phyloP scores from a whole-genome alignment of 2,888 invertebrate species.

The Lepas anatifera region DNA sequence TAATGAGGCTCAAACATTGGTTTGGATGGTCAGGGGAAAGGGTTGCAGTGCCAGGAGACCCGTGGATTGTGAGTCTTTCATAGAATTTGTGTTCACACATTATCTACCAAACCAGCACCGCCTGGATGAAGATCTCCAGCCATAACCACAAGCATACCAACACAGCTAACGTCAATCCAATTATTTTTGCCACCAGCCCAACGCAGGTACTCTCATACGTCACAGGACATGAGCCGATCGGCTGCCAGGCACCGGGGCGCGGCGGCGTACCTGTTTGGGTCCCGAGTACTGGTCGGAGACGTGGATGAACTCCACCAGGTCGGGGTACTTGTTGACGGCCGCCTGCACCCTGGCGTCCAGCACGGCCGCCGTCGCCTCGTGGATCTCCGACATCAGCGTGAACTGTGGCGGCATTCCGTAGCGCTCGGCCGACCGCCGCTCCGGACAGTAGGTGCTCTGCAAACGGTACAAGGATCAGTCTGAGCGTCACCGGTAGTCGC shows the following conservation, averaged over 20 bases:
- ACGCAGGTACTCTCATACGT: too few relatives aligned
- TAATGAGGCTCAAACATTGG: too few relatives aligned
- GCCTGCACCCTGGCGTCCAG: constrained; percentile 67
- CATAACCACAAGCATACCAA: too few relatives aligned
- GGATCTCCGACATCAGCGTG: constrained; percentile 74
- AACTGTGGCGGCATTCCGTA: constrained; percentile 57
- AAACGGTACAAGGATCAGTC: neutral
- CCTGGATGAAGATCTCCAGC: too few relatives aligned
- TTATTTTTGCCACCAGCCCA: too few relatives aligned
- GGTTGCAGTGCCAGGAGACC: too few relatives aligned
- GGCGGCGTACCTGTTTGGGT: constrained; percentile 44
- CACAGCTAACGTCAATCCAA: too few relatives aligned
- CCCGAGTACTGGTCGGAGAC: constrained; percentile 94
- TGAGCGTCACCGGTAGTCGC: neutral
- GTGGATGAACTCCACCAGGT: constrained; percentile 86
- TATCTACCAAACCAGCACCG: too few relatives aligned
- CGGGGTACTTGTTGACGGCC: constrained; percentile 65
- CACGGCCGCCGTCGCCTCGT: constrained; percentile 71
- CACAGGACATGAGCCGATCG: too few relatives aligned
- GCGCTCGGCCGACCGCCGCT: constrained; percentile 67
- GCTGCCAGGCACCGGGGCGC: neutral
- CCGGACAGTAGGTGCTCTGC: constrained; percentile 67
- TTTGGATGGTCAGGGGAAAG: too few relatives aligned
- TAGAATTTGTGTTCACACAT: too few relatives aligned
- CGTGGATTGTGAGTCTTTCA: too few relatives aligned